Conservation (phyloP, 2,113 vertebrate genomes). For the Regulus satrapa region DNA sequence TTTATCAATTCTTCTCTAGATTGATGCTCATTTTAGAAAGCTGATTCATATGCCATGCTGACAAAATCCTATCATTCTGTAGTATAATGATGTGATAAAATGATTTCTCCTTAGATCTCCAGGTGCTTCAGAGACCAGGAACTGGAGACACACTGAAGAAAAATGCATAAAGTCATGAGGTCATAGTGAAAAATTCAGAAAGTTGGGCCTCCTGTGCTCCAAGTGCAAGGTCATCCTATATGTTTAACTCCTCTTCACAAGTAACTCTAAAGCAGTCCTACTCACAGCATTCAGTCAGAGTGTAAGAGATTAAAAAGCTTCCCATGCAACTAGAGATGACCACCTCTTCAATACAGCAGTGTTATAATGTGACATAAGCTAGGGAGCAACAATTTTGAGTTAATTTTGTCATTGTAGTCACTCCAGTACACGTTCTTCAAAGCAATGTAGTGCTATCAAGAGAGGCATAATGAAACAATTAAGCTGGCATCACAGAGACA, state of each 20-base stretch:
- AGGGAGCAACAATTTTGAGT: not conserved
- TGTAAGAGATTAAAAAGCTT: not conserved
- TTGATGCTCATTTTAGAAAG: not conserved
- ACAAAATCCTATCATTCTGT: not conserved
- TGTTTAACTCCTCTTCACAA: not conserved
- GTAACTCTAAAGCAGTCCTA: not conserved
- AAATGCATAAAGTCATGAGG: not conserved
- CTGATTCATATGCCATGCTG: not conserved
- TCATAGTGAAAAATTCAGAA: not conserved
- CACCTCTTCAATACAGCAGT: not conserved
- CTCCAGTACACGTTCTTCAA: not conserved
- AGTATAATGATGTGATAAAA: not conserved
- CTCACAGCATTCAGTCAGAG: not conserved
- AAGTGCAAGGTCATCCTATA: not conserved
- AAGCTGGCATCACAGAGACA: not conserved
- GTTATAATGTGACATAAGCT: not conserved
- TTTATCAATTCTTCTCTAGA: not conserved
- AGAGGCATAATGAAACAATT: not conserved
- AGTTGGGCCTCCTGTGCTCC: not conserved
- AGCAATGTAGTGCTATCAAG: not conserved
- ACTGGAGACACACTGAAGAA: not conserved
- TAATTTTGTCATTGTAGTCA: not conserved
- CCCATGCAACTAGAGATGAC: not conserved
- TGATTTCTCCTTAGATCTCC: not conserved
- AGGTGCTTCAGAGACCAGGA: not conserved